Evolutionary conservation across 2,888 invertebrate genomes (phyloP).

Genomic region (Chaetoderma sp.): DNA sequence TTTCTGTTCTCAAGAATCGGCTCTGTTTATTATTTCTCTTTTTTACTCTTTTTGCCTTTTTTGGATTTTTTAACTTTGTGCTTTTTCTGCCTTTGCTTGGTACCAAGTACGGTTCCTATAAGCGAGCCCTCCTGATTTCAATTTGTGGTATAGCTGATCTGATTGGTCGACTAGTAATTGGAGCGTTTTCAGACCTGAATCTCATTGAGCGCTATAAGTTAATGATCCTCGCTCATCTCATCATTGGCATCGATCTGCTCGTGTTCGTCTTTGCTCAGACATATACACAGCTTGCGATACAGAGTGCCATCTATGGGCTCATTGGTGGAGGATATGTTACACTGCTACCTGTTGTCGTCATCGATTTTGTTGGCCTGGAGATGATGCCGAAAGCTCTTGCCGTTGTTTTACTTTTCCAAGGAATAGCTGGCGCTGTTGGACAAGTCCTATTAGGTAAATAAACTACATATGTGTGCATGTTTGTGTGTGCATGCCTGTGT

Average conservation of each 20-base stretch:
- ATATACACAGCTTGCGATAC: conserved; percentile 45
- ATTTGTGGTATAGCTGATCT: conserved; percentile 54
- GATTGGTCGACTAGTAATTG: conserved; percentile 45
- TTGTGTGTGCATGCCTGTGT: too few relatives aligned
- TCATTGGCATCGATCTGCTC: conserved; percentile 45
- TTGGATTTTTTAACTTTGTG: conserved; percentile 58
- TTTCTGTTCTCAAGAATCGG: conserved; percentile 45
- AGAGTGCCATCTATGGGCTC: conserved; percentile 53
- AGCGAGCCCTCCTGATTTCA: conserved; percentile 51
- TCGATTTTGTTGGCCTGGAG: conserved; percentile 53
- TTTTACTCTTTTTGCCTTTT: conserved; percentile 48
- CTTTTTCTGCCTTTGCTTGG: conserved; percentile 50
- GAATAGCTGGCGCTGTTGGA: conserved; percentile 51
- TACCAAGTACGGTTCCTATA: conserved; percentile 37
- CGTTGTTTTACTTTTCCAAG: conserved; percentile 52
- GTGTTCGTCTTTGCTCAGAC: conserved; percentile 40
- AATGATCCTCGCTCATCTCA: conserved; percentile 36
- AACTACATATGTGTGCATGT: too few relatives aligned
- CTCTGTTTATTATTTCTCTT: conserved; percentile 43
- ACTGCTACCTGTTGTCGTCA: conserved; percentile 48
- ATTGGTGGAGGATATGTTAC: conserved; percentile 54
- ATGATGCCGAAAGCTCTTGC: conserved; percentile 51
- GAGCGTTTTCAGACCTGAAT: conserved; percentile 47
- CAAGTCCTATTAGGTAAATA: conserved; percentile 53
- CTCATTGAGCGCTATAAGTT: conserved; percentile 48